These are phyloP conservation scores for Bradypodion pumilum DNA, from an alignment of 2,797 vertebrate genomes.

Conservation along the genomic window DNA sequence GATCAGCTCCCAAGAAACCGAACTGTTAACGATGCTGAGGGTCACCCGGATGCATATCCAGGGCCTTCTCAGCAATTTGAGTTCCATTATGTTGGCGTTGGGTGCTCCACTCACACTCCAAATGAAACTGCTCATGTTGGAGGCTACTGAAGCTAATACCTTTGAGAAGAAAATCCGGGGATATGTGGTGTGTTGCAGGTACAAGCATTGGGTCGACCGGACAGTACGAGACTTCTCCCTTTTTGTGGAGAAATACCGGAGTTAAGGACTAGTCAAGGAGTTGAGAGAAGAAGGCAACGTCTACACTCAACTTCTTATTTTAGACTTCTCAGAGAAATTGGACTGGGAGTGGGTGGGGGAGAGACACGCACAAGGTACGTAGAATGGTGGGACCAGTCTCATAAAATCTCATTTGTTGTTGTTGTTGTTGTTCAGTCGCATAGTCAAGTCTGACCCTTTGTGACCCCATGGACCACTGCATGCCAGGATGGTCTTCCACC, in stretches of 20 bases:
- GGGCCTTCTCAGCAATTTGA: constrained; percentile 66
- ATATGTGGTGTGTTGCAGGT: constrained; percentile 67
- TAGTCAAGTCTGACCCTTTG: too few relatives aligned
- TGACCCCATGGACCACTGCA: too few relatives aligned
- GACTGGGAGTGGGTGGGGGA: background rate
- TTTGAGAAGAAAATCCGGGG: constrained; percentile 71
- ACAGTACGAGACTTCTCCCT: constrained; percentile 64
- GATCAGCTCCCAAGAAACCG: constrained; percentile 49
- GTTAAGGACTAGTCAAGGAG: background rate
- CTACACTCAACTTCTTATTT: background rate
- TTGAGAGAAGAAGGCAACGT: background rate
- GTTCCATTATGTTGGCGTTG: constrained; percentile 53
- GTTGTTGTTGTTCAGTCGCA: too few relatives aligned
- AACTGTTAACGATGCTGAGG: constrained; percentile 58
- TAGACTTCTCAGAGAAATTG: background rate
- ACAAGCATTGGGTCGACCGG: constrained; percentile 63
- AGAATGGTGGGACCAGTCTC: background rate
- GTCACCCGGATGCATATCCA: constrained; percentile 55
- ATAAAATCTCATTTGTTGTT: background rate
- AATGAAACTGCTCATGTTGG: constrained; percentile 46
- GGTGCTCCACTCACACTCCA: constrained; percentile 41
- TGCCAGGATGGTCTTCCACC: too few relatives aligned
- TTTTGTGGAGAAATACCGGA: constrained; percentile 57
- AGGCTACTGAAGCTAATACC: constrained; percentile 37
- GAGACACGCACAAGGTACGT: too few relatives aligned